A percentile compares a stretch with the other conserved stretches of the same genome.
phyloP scores from a whole-genome alignment of 2,113 vertebrate species.

The Psittacara wagleri region DNA sequence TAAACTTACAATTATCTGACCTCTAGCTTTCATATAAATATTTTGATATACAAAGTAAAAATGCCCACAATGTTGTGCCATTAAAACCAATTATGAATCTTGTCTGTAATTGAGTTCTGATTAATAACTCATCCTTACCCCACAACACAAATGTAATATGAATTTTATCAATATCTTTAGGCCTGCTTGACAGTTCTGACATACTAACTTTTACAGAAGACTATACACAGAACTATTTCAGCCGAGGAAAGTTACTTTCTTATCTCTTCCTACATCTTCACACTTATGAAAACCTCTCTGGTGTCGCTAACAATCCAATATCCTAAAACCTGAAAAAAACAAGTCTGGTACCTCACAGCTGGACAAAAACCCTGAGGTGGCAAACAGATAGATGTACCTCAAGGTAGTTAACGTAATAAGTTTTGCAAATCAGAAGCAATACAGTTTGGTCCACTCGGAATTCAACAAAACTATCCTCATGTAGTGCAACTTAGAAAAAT shows the following conservation, averaged over 20 bases:
- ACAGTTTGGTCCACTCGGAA: neutral
- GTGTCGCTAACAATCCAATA: neutral
- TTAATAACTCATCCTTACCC: neutral
- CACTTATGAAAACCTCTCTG: neutral
- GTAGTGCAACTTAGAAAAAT: neutral
- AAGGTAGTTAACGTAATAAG: neutral
- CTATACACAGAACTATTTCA: neutral
- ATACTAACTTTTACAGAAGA: neutral
- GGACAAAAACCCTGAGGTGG: neutral
- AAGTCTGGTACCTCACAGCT: neutral
- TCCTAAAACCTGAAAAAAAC: neutral
- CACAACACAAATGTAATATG: neutral
- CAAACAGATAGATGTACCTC: neutral
- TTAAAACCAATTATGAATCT: neutral
- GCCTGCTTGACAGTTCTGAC: neutral
- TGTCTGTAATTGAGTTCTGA: neutral
- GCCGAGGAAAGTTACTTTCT: neutral
- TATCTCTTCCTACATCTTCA: neutral
- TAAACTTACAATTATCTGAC: neutral
- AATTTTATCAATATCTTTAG: neutral
- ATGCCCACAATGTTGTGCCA: neutral
- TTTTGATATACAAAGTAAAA: neutral
- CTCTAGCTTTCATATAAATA: neutral
- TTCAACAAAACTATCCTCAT: neutral
- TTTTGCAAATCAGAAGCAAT: neutral